Conservation (phyloP, 2,113 vertebrate species). For the Muntiacus reevesi region DNA sequence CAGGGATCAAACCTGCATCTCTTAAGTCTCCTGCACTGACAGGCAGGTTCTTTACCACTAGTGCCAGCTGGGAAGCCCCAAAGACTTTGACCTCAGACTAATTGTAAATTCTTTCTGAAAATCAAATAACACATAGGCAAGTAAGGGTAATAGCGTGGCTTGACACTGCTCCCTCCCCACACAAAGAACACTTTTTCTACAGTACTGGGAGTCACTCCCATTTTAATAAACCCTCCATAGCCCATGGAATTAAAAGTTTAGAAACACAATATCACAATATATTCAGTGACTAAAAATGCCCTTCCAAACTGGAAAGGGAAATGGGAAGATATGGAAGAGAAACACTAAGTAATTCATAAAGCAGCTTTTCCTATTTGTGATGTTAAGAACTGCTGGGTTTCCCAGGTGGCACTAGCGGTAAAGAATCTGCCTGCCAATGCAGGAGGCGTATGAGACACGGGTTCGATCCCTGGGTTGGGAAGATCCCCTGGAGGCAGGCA, state of each 20-base stretch:
- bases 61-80: not conserved
- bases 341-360: slow-evolving; percentile 17
- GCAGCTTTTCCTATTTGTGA: not conserved
- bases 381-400: not conserved
- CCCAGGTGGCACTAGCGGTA: not conserved
- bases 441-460: not conserved
- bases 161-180: not conserved
- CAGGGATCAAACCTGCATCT: not conserved
- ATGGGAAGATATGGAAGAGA: not conserved
- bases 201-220: slow-evolving; percentile 15
- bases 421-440: not conserved
- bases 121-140: not conserved
- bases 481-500: not conserved
- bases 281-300: not conserved
- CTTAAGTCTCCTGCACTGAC: not conserved
- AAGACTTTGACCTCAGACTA: not conserved
- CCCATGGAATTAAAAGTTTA: slow-evolving; percentile 33
- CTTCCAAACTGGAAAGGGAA: not conserved
- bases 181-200: not conserved
- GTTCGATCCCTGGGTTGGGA: not conserved
- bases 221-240: not conserved
- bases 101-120: slow-evolving; percentile 33
- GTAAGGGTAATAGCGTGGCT: not conserved
- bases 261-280: slow-evolving; percentile 34
- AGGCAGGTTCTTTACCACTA: not conserved